Conservation (phyloP, 1,140 invertebrate genomes). For the Chironomus tepperi region DNA sequence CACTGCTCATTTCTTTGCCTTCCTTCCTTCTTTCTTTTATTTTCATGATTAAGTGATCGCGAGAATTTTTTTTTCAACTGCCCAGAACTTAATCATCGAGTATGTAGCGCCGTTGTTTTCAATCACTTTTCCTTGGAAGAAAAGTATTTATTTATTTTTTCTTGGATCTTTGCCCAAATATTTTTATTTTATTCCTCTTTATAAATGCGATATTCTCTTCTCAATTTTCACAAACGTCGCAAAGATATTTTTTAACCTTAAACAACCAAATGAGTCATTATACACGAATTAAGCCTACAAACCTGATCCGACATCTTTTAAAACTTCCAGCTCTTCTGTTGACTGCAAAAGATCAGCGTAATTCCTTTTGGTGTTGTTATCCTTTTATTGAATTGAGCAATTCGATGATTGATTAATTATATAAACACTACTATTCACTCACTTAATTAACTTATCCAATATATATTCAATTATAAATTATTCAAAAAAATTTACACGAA, state of each 20-base stretch:
- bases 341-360: not conserved
- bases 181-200: not conserved
- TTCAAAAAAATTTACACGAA: too few species aligned
- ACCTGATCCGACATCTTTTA: constrained; percentile 6
- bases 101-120: not conserved
- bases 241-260: not conserved
- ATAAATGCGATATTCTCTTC: not conserved
- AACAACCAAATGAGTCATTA: not conserved
- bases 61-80: not conserved
- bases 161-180: not conserved
- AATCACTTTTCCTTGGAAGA: not conserved
- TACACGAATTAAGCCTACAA: not conserved
- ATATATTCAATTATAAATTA: too few species aligned
- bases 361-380: not conserved
- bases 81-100: not conserved
- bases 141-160: not conserved
- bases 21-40: not conserved
- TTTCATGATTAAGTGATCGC: not conserved
- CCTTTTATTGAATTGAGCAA: not conserved
- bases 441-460: not conserved
- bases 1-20: not conserved
- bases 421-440: not conserved
- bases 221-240: constrained; percentile 7
- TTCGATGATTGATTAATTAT: not conserved
- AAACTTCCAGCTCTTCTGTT: not conserved